Percentiles rank a stretch among this genome's conserved stretches.
These are phyloP conservation scores for Berghia stephanieae DNA, from an alignment of 1,140 invertebrate genomes.

Conservation along the genomic window DNA sequence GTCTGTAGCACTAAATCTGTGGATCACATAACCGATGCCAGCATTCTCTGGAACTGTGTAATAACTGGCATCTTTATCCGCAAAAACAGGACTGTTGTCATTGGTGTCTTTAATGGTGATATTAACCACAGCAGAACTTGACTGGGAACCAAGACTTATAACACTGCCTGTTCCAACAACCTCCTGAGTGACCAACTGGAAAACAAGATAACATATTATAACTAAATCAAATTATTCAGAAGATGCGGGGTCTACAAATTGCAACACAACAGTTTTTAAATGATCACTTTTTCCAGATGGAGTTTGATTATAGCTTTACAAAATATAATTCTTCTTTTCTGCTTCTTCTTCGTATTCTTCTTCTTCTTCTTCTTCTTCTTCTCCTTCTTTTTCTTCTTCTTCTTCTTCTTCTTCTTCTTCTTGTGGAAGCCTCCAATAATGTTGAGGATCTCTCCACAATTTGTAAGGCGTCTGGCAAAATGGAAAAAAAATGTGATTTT, in stretches of 20 bases:
- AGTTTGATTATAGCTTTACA: background rate
- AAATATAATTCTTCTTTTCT: too few relatives aligned
- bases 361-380: too few relatives aligned
- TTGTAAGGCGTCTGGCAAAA: too few relatives aligned
- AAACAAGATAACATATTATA: too few relatives aligned
- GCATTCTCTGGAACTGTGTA: background rate
- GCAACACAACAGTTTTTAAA: background rate
- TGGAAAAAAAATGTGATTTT: too few relatives aligned
- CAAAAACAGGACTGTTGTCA: slow-evolving; percentile 21
- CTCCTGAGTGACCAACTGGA: background rate
- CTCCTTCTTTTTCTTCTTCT: too few relatives aligned
- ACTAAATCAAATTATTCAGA: background rate
- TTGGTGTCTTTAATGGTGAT: slow-evolving; percentile 5
- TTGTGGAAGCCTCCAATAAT: too few relatives aligned
- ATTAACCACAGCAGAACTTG: background rate
- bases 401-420: too few relatives aligned
- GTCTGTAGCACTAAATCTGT: too few relatives aligned
- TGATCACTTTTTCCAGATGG: background rate
- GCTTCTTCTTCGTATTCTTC: too few relatives aligned
- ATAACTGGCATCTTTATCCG: background rate
- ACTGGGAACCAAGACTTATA: too few relatives aligned
- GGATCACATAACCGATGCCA: background rate
- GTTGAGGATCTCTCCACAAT: too few relatives aligned
- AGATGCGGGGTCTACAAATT: background rate
- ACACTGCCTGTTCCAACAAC: background rate